Base-by-base conservation (phyloP, 2,797 vertebrate species). In the Chiroxiphia lanceolata region DNA sequence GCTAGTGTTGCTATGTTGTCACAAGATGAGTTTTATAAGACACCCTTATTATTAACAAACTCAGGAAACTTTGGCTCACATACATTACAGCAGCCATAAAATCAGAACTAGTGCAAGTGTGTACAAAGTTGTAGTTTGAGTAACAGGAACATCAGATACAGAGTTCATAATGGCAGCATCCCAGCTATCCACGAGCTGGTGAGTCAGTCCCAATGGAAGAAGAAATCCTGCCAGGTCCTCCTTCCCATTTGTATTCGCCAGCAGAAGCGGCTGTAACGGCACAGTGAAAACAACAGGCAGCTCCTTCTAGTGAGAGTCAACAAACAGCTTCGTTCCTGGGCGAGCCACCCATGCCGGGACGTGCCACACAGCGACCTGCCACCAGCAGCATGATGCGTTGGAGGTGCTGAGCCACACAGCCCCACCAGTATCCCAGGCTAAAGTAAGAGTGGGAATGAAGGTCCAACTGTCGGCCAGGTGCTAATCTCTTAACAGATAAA, bases 331-430 rank as follows among this genome's bases (percentile, higher is more conserved):
- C 14, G 33, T 48, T 89, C 61, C 34, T 83, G 75, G 14, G 26
- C 0, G 2, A 83, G 77, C 29, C 59, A 67, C 59, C n/a, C 51
- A 34, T 2, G 12, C 65, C 26, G 29, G 3, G 29, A 59, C 6
- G 16, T 0, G 1, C 71, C 60, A 59, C 2, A 0, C 0, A 1
- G 25, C 4, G 36, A 65, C 19, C 36, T 75, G 48, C 34, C 11
- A 27, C 17, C 21, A 45, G 19, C 1, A 3, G 42, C 14, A 4
- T 1, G 25, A 16, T 13, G 38, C 33, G 34, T 10, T 50, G 29
- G 18, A 76, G 45, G 4, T n/a, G 42, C 59, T 20, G 12, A 71
- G 54, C 6, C 40, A 18, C 6, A 6, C 19, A 26, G 64, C 27
- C n/a, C 44, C 65, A 75, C 29, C 19, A 40, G 19, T 1, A 42